A percentile compares a stretch with the other conserved stretches of the same genome.
phyloP scores from a whole-genome alignment of 2,888 invertebrate genomes.

The Junonia oenone region DNA sequence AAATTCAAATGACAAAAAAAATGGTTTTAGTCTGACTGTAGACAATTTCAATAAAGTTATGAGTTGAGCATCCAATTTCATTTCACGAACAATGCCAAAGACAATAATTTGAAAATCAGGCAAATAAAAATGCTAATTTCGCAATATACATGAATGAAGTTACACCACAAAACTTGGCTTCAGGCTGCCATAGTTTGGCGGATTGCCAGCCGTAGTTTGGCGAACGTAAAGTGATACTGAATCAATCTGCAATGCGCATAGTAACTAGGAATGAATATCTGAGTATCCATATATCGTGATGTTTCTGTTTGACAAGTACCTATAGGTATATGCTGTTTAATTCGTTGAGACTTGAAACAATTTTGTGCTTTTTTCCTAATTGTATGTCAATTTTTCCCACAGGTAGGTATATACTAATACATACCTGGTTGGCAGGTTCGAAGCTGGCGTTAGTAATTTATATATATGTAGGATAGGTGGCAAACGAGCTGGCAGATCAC shows the following conservation, averaged over 20 bases:
- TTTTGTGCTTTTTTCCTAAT: too few relatives aligned
- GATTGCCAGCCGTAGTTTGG: neutral
- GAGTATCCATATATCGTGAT: too few relatives aligned
- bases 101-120: neutral
- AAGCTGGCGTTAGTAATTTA: too few relatives aligned
- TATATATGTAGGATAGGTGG: too few relatives aligned
- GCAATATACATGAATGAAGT: neutral
- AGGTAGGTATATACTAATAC: too few relatives aligned
- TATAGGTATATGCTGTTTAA: neutral
- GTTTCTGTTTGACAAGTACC: neutral
- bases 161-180: neutral
- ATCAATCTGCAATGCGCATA: conserved; percentile 20
- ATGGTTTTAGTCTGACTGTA: neutral
- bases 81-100: neutral
- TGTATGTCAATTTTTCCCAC: too few relatives aligned
- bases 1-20: too few relatives aligned
- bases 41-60: neutral
- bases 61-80: neutral
- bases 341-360: neutral
- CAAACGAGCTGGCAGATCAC: too few relatives aligned
- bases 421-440: too few relatives aligned
- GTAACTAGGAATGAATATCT: neutral
- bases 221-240: neutral
- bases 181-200: neutral
- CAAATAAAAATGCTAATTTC: neutral